A percentile compares a stretch with the other conserved stretches of the same genome.
These are phyloP conservation scores for Danaus melanippus DNA, from an alignment of 1,140 invertebrate genomes.

Conservation along the genomic window DNA sequence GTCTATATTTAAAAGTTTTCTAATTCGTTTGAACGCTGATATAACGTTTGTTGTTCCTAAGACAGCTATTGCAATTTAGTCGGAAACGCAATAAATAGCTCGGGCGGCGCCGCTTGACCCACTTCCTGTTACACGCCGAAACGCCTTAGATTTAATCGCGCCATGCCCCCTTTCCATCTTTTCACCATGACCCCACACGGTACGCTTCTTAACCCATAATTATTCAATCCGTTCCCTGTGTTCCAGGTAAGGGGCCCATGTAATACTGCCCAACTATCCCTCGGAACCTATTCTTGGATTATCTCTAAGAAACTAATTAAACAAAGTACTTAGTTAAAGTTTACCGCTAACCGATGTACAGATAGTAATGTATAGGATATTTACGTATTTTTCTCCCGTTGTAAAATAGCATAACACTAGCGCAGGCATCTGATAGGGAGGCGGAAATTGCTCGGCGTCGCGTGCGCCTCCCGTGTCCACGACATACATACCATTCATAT, in stretches of 20 bases:
- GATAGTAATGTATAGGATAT: too few relatives aligned
- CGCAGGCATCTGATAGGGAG: slow-evolving; percentile 46
- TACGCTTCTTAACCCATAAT: slow-evolving; percentile 60
- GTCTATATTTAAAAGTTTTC: too few relatives aligned
- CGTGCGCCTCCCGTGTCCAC: slow-evolving; percentile 49
- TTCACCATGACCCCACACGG: slow-evolving; percentile 52
- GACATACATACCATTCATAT: slow-evolving; percentile 34
- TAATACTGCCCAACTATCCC: too few relatives aligned
- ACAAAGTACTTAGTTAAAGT: too few relatives aligned
- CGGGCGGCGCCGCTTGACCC: slow-evolving; percentile 63
- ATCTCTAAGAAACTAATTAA: too few relatives aligned
- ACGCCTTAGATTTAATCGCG: slow-evolving; percentile 67
- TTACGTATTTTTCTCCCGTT: slow-evolving; percentile 15
- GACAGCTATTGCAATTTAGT: slow-evolving; percentile 57
- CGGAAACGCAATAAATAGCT: slow-evolving; percentile 67
- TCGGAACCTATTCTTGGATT: too few relatives aligned
- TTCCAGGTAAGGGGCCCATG: slow-evolving; percentile 31
- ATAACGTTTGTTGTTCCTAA: slow-evolving; percentile 21
- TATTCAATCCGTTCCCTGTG: slow-evolving; percentile 57
- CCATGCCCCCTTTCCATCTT: slow-evolving; percentile 50
- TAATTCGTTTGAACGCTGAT: too few relatives aligned
- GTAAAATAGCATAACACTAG: slow-evolving; percentile 3
- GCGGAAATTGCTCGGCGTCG: slow-evolving; percentile 65
- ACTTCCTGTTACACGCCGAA: slow-evolving; percentile 68
- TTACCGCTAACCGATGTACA: too few relatives aligned